These are phyloP conservation scores for Anolis apletophallus DNA, from an alignment of 2,797 vertebrate species.

Conservation along the genomic window DNA sequence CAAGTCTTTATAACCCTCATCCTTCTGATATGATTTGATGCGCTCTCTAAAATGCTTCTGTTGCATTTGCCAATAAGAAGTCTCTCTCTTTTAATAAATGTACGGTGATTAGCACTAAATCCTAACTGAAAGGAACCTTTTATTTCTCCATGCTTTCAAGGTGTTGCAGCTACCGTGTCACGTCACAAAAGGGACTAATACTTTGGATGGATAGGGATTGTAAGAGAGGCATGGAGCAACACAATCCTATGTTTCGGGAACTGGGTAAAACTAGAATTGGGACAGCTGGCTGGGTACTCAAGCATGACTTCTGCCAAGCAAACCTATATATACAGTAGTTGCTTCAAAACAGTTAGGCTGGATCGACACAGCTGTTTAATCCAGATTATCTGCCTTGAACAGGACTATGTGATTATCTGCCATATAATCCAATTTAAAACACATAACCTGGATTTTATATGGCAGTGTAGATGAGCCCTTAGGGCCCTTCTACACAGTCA, in stretches of 20 bases:
- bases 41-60: background rate
- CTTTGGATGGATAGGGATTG: background rate
- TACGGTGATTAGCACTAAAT: background rate
- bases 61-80: background rate
- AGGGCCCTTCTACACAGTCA: no score
- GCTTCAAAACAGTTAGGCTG: background rate
- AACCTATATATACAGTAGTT: background rate
- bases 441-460: no score
- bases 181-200: background rate
- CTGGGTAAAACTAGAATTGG: no score
- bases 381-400: no score
- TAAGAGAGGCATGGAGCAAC: background rate
- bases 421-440: no score
- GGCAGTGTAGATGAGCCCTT: no score
- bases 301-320: background rate
- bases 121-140: background rate
- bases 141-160: background rate
- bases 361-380: no score
- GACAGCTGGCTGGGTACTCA: background rate
- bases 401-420: no score
- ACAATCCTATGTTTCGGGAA: background rate
- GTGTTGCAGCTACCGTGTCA: background rate
- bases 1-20: background rate
- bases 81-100: background rate
- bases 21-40: background rate